phyloP scores from a whole-genome alignment of 2,888 invertebrate genomes.

The Drosophila trichaetosa region DNA sequence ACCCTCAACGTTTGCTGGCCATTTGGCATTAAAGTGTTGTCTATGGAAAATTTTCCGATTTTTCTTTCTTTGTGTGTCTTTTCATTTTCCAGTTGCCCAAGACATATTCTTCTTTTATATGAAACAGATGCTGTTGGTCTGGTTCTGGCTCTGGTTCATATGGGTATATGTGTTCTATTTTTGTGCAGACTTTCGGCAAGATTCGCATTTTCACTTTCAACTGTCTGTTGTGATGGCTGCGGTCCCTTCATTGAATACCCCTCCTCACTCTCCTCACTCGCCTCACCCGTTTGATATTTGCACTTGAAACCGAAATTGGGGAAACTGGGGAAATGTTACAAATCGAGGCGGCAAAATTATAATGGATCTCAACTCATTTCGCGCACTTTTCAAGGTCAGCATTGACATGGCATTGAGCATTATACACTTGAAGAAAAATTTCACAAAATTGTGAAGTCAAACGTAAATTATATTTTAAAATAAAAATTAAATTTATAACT shows the following conservation, averaged over 20 bases:
- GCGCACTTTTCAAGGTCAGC: conserved; percentile 64
- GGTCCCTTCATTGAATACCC: background rate
- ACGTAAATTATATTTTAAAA: too few relatives aligned
- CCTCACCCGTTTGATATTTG: conserved; percentile 32
- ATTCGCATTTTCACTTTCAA: conserved; percentile 42
- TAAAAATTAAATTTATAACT: too few relatives aligned
- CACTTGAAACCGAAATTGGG: conserved; percentile 60
- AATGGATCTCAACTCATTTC: conserved; percentile 55
- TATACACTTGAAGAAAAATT: background rate
- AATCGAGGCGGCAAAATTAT: conserved; percentile 52
- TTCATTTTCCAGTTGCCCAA: conserved; percentile 37
- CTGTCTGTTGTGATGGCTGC: conserved; percentile 23
- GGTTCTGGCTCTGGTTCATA: background rate
- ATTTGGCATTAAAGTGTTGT: conserved; percentile 45
- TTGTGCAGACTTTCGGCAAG: conserved; percentile 41
- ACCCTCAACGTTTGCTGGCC: background rate
- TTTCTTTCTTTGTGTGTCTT: conserved; percentile 24
- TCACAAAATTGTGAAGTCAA: background rate
- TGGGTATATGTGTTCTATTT: conserved; percentile 58
- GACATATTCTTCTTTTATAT: conserved; percentile 53
- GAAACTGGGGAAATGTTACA: conserved; percentile 54
- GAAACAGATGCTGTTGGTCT: conserved; percentile 70
- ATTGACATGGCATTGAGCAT: conserved; percentile 59
- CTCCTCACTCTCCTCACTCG: background rate
- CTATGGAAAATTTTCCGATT: conserved; percentile 31